phyloP scores from a whole-genome alignment of 2,113 vertebrate species.

The Thymallus thymallus region DNA sequence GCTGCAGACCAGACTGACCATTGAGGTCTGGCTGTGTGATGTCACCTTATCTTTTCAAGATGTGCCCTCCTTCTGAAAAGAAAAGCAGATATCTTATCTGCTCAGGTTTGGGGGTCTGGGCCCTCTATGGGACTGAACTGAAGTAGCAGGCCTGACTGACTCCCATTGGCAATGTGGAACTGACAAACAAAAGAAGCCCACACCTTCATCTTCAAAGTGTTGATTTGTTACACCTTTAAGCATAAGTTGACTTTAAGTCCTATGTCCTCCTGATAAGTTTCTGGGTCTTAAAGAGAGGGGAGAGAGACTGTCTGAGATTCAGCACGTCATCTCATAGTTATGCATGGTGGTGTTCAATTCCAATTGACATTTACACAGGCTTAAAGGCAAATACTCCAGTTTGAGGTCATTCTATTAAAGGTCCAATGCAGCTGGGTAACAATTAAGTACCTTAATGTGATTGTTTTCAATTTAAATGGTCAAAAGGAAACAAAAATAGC shows the following conservation, averaged over 20 bases:
- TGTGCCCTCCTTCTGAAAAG: conserved; percentile 54
- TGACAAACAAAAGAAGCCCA: conserved; percentile 12
- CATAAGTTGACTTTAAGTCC: conserved; percentile 45
- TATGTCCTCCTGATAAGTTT: conserved; percentile 27
- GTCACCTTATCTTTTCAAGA: conserved; percentile 55
- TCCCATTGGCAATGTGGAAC: background rate
- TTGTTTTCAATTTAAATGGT: background rate
- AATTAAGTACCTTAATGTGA: background rate
- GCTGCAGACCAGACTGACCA: conserved; percentile 32
- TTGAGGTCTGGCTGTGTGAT: conserved; percentile 59
- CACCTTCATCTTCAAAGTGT: conserved; percentile 54
- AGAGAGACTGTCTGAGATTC: conserved; percentile 13
- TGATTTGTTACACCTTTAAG: conserved; percentile 53
- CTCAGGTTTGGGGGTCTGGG: conserved; percentile 35
- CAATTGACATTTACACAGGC: conserved; percentile 21
- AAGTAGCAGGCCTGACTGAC: background rate
- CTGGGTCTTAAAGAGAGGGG: conserved; percentile 25
- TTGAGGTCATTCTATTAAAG: background rate
- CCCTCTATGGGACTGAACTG: background rate
- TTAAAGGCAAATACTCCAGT: conserved; percentile 27
- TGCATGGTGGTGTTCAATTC: conserved; percentile 5
- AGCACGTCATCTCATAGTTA: background rate
- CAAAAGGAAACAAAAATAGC: too few species aligned
- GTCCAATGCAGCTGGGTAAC: too few species aligned
- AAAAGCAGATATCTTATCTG: conserved; percentile 62